Percentiles rank a stretch among this genome's conserved stretches.
phyloP scores from a whole-genome alignment of 2,888 invertebrate genomes.

The Lithodes maja region DNA sequence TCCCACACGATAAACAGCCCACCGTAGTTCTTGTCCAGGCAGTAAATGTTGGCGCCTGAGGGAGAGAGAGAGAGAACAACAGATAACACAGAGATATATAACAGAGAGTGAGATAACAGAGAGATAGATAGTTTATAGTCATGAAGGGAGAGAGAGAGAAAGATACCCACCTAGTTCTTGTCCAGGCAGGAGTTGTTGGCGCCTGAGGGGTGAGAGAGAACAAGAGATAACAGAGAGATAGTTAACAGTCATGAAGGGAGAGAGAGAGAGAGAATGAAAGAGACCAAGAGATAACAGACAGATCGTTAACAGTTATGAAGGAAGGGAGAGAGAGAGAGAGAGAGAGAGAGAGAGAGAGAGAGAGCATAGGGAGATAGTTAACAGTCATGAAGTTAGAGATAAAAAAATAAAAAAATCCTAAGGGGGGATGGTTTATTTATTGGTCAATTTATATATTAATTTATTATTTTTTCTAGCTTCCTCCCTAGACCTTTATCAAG shows the following conservation, averaged over 20 bases:
- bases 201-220: not conserved
- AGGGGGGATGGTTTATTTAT: too few species aligned
- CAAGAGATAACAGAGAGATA: not conserved
- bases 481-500: too few species aligned
- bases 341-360: not conserved
- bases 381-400: too few species aligned
- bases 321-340: not conserved
- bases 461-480: too few species aligned
- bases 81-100: not conserved
- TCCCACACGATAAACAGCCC: slow-evolving; percentile 95
- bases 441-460: too few species aligned
- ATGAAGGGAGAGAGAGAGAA: not conserved
- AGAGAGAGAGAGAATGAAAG: not conserved
- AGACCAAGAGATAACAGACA: not conserved
- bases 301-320: not conserved
- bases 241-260: not conserved
- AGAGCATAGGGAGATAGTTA: not conserved
- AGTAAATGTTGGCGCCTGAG: slow-evolving; percentile 89
- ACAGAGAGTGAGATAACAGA: not conserved
- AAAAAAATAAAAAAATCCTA: too few species aligned
- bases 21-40: slow-evolving; percentile 94
- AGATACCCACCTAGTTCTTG: not conserved
- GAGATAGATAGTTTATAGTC: not conserved
- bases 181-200: too few species aligned
- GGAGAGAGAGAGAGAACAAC: slow-evolving; percentile 17